Percentiles rank a stretch among this genome's conserved stretches.
These are phyloP conservation scores for Acanthisitta chloris DNA, from an alignment of 2,113 vertebrate genomes.

Conservation along the genomic window DNA sequence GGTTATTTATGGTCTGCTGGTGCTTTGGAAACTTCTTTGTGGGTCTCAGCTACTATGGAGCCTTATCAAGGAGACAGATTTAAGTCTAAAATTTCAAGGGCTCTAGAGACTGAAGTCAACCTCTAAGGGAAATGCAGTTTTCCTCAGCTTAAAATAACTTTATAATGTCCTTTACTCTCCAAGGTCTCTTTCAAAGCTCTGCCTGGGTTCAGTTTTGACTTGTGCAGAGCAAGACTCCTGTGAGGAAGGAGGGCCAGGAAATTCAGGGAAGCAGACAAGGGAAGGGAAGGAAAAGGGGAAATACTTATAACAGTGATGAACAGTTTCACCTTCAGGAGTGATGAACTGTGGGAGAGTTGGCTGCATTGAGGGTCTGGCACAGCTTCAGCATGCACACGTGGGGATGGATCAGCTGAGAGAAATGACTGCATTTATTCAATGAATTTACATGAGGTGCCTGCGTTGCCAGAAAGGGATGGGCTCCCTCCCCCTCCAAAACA, in stretches of 20 bases:
- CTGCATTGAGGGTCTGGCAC: slow-evolving; percentile 54
- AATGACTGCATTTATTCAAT: slow-evolving; percentile 67
- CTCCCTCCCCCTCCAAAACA: slow-evolving; percentile 18
- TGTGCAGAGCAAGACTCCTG: neutral
- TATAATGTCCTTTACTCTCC: slow-evolving; percentile 22
- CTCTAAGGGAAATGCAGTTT: slow-evolving; percentile 1
- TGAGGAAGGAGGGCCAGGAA: neutral
- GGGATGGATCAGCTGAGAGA: slow-evolving; percentile 62
- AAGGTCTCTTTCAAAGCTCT: slow-evolving; percentile 27
- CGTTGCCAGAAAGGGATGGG: neutral
- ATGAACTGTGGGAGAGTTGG: slow-evolving; percentile 55
- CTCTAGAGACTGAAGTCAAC: neutral
- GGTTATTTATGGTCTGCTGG: slow-evolving; percentile 1
- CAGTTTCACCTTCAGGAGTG: slow-evolving; percentile 62
- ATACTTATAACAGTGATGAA: neutral
- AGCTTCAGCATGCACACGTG: slow-evolving; percentile 22
- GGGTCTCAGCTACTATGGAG: neutral
- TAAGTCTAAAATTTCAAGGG: neutral
- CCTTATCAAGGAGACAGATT: neutral
- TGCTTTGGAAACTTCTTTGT: slow-evolving; percentile 11
- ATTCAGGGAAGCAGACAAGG: neutral
- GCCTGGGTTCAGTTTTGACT: neutral
- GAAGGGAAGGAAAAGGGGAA: neutral
- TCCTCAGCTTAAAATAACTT: slow-evolving; percentile 49
- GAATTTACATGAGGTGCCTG: slow-evolving; percentile 63